Percentiles rank a stretch among this genome's conserved stretches.
Evolutionary conservation across 2,797 vertebrate species (phyloP).

Genomic region (Mus caroli): DNA sequence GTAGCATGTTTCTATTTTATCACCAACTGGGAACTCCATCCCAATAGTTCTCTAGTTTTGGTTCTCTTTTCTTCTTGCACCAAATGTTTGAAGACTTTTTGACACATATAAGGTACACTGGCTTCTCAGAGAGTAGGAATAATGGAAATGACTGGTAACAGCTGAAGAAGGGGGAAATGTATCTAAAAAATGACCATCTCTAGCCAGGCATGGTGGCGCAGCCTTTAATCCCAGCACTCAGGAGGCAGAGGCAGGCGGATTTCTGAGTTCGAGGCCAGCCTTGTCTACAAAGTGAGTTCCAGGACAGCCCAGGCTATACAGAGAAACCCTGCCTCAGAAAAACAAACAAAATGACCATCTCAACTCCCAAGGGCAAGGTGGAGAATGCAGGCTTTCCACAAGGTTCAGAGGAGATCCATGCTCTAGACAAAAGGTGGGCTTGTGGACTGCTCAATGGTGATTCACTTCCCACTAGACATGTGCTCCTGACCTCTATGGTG

Average conservation of each 20-base stretch:
- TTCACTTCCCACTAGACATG: background rate
- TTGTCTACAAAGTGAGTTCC: too few relatives aligned
- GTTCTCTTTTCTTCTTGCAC: constrained; percentile 8
- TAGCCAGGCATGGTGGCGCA: too few relatives aligned
- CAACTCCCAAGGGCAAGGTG: background rate
- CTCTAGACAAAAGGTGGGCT: background rate
- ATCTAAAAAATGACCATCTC: background rate
- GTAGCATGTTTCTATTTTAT: background rate
- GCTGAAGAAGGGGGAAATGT: background rate
- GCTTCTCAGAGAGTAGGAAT: background rate
- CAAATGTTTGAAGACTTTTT: constrained; percentile 4
- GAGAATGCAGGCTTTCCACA: background rate
- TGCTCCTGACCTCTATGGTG: background rate
- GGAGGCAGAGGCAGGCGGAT: too few relatives aligned
- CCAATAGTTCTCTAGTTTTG: background rate
- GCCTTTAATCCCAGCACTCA: too few relatives aligned
- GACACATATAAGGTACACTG: background rate
- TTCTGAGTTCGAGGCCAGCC: too few relatives aligned
- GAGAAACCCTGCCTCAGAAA: too few relatives aligned
- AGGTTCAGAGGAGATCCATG: background rate
- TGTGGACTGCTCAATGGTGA: background rate
- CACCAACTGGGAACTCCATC: background rate
- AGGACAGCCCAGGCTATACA: too few relatives aligned
- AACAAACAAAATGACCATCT: background rate
- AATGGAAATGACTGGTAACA: background rate